These are phyloP conservation scores for Polyommatus iphigenia DNA, from an alignment of 2,888 invertebrate genomes.

Conservation along the genomic window DNA sequence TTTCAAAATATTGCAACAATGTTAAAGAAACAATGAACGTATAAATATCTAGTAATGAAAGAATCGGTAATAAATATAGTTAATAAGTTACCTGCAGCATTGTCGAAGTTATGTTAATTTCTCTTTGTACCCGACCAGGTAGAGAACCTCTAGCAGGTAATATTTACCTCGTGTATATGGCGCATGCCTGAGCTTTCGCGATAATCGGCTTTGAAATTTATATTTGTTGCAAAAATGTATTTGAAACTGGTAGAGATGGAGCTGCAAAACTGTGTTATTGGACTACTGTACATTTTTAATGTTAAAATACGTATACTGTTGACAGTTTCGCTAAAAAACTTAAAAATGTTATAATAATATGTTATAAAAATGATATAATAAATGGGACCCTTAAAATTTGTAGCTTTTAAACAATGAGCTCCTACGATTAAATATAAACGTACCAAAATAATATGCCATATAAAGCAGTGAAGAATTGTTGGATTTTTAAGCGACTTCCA, in stretches of 20 bases:
- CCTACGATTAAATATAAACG: too few species aligned
- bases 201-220: not conserved
- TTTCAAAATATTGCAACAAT: constrained; percentile 13
- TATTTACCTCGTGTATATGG: constrained; percentile 19
- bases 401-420: too few species aligned
- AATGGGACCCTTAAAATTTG: too few species aligned
- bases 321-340: too few species aligned
- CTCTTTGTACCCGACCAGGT: constrained; percentile 33
- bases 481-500: too few species aligned
- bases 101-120: constrained; percentile 32
- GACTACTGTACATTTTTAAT: too few species aligned
- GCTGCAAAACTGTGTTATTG: not conserved
- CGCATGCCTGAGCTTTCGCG: constrained; percentile 14
- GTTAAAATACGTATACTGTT: not conserved
- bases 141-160: constrained; percentile 30
- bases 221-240: not conserved
- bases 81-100: constrained; percentile 24
- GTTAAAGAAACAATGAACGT: constrained; percentile 21
- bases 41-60: constrained; percentile 20
- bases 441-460: too few species aligned
- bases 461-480: too few species aligned
- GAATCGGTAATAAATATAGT: constrained; percentile 25
- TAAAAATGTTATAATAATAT: too few species aligned
- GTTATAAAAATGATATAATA: too few species aligned
- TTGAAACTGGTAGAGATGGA: not conserved